These are phyloP conservation scores for Alces alces DNA, from an alignment of 2,113 vertebrate species.

Conservation along the genomic window DNA sequence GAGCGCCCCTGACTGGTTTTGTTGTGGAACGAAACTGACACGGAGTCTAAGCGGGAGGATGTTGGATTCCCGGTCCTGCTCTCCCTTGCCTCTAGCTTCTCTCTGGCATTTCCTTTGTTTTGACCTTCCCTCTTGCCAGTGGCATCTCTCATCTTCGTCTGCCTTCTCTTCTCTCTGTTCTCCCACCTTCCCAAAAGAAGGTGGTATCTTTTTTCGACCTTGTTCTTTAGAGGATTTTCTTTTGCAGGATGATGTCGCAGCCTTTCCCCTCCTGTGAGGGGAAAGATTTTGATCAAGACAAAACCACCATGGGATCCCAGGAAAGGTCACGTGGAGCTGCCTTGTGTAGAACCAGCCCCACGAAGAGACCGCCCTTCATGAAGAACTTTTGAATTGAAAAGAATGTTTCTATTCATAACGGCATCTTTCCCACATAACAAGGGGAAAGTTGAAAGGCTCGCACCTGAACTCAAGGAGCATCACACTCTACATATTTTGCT, in stretches of 20 bases:
- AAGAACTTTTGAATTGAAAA: slow-evolving; percentile 83
- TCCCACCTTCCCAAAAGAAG: slow-evolving; percentile 63
- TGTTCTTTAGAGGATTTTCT: slow-evolving; percentile 79
- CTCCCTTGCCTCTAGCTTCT: background rate
- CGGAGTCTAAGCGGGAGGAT: background rate
- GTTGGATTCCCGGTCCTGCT: background rate
- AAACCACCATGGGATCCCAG: slow-evolving; percentile 76
- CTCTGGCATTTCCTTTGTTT: background rate
- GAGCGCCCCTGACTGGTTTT: background rate
- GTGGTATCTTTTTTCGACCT: slow-evolving; percentile 64
- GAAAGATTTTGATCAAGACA: slow-evolving; percentile 84
- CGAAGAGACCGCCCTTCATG: slow-evolving; percentile 75
- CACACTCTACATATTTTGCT: slow-evolving; percentile 84
- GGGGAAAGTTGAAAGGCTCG: slow-evolving; percentile 80
- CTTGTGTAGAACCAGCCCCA: slow-evolving; percentile 76
- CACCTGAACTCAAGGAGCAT: slow-evolving; percentile 77
- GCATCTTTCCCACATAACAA: slow-evolving; percentile 82
- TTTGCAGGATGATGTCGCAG: slow-evolving; percentile 75
- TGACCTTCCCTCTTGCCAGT: background rate
- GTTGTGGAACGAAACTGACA: background rate
- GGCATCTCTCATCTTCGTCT: slow-evolving; percentile 36
- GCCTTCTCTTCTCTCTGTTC: slow-evolving; percentile 64
- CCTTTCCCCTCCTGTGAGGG: slow-evolving; percentile 78
- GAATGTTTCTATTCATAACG: slow-evolving; percentile 81
- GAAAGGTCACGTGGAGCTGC: slow-evolving; percentile 74